A percentile compares a stretch with the other conserved stretches of the same genome.
Evolutionary conservation across 2,888 invertebrate genomes (phyloP).

Genomic region (Taenaris catops): DNA sequence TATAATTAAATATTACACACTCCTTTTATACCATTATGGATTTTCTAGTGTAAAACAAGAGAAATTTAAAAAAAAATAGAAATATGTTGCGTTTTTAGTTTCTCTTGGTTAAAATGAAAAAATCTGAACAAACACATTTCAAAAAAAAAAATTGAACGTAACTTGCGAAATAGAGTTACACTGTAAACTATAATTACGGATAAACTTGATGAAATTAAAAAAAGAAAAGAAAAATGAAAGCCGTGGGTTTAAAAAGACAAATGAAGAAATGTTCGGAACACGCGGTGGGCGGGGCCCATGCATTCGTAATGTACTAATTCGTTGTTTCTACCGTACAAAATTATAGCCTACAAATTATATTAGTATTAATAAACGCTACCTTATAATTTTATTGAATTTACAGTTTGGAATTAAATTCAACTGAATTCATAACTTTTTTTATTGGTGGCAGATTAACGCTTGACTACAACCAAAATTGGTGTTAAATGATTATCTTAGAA

Average conservation of each 20-base stretch:
- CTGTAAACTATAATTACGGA: constrained; percentile 59
- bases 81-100: no score
- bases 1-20: no score
- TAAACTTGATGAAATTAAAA: constrained; percentile 43
- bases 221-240: constrained; percentile 36
- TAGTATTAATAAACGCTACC: constrained; percentile 59
- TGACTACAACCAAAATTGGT: no score
- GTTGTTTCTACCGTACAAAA: constrained; percentile 70
- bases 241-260: constrained; percentile 54
- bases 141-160: constrained; percentile 4
- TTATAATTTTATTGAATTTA: not conserved
- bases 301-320: constrained; percentile 75
- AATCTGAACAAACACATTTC: not conserved
- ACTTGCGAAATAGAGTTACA: constrained; percentile 15
- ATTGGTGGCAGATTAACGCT: no score
- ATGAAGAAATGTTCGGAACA: constrained; percentile 64
- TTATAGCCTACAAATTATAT: constrained; percentile 72
- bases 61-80: no score
- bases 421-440: no score
- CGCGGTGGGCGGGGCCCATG: constrained; percentile 61
- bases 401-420: not conserved
- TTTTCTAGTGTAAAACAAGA: no score
- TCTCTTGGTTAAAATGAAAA: not conserved
- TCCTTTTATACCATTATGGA: no score
- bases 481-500: no score